These are phyloP conservation scores for Promerops cafer DNA, from an alignment of 2,113 vertebrate genomes.

Conservation along the genomic window DNA sequence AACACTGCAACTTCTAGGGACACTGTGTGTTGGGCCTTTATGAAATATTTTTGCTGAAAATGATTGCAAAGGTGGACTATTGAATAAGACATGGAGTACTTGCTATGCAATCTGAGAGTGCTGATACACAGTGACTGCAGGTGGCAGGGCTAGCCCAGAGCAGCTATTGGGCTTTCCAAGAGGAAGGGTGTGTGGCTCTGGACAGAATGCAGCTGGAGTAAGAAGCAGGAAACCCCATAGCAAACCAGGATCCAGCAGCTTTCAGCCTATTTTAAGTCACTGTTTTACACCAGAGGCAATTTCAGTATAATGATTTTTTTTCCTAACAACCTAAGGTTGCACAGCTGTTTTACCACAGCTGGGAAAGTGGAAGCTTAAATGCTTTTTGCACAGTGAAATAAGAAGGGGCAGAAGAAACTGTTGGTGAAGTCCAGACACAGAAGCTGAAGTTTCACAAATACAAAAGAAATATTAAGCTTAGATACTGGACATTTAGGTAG, in stretches of 20 bases:
- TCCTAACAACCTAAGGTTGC: not conserved
- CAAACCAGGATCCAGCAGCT: not conserved
- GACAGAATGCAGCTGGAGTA: not conserved
- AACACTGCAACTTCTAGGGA: not conserved
- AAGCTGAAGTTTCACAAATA: not conserved
- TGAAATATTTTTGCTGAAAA: not conserved
- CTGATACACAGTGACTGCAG: not conserved
- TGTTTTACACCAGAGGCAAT: not conserved
- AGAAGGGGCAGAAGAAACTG: not conserved
- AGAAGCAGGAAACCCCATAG: not conserved
- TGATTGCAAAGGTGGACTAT: not conserved
- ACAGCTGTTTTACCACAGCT: not conserved
- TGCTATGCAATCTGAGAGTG: not conserved
- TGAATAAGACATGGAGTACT: not conserved
- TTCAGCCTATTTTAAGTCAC: not conserved
- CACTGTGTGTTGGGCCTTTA: not conserved
- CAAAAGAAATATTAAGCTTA: not conserved
- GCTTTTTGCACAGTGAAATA: not conserved
- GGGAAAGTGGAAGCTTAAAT: not conserved
- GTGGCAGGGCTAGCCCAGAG: not conserved
- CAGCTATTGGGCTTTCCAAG: not conserved
- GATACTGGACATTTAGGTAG: not conserved
- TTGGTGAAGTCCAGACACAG: not conserved
- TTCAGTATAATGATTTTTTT: not conserved
- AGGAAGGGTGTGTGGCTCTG: not conserved